phyloP scores from a whole-genome alignment of 1,140 invertebrate genomes.

The Drosophila bocqueti region DNA sequence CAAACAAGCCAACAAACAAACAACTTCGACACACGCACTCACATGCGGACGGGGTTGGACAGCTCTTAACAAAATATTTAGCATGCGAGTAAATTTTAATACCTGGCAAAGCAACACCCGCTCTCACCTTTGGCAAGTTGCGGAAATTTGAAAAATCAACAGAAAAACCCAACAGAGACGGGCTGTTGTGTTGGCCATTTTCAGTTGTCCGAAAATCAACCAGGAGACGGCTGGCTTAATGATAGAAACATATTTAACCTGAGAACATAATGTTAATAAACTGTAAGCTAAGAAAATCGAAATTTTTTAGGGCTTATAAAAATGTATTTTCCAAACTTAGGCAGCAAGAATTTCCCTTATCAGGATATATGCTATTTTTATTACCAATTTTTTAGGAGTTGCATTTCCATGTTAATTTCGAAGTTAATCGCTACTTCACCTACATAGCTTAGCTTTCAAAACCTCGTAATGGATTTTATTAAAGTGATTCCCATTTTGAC shows the following conservation, averaged over 20 bases:
- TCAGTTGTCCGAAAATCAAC: background rate
- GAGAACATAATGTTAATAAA: background rate
- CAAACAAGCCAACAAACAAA: slow-evolving; percentile 33
- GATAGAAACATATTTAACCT: slow-evolving; percentile 2
- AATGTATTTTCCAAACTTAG: background rate
- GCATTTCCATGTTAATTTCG: background rate
- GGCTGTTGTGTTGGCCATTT: slow-evolving; percentile 1
- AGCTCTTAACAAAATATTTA: slow-evolving; percentile 80
- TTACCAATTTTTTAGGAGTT: background rate
- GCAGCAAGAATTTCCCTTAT: no score
- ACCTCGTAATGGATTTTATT: background rate
- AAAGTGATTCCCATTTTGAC: slow-evolving; percentile 3
- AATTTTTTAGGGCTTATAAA: no score
- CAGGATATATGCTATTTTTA: no score
- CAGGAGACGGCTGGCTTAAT: background rate
- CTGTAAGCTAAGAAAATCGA: no score
- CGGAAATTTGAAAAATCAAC: slow-evolving; percentile 39
- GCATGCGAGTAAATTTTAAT: slow-evolving; percentile 73
- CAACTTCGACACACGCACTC: slow-evolving; percentile 22
- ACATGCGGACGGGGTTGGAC: slow-evolving; percentile 8
- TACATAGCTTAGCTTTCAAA: background rate
- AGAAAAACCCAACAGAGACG: slow-evolving; percentile 5
- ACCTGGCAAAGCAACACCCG: slow-evolving; percentile 28
- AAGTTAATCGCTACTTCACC: background rate
- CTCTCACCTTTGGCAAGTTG: slow-evolving; percentile 28